Percentiles rank a stretch among this genome's conserved stretches.
phyloP scores from a whole-genome alignment of 2,113 vertebrate genomes.

The Rhynchomys soricoides region DNA sequence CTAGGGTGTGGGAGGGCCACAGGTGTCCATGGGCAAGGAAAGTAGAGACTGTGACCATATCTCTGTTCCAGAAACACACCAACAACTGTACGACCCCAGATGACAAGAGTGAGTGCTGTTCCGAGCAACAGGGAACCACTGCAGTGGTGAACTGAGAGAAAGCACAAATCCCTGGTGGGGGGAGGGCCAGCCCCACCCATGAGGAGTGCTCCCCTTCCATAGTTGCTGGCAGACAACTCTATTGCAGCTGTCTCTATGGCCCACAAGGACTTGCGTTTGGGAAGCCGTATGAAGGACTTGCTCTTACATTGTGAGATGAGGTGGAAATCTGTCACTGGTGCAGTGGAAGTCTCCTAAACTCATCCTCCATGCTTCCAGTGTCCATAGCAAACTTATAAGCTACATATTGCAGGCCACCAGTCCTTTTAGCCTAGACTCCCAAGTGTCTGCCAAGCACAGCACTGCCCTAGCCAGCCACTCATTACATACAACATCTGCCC shows the following conservation, averaged over 20 bases:
- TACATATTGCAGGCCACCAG: neutral
- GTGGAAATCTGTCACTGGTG: neutral
- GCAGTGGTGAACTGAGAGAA: neutral
- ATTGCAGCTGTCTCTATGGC: too few relatives aligned
- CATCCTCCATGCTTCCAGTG: neutral
- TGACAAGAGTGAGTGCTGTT: neutral
- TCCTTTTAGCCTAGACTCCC: neutral
- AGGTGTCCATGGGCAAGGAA: neutral
- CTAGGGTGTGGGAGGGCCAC: neutral
- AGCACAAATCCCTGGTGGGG: neutral
- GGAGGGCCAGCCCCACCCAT: neutral
- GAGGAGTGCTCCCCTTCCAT: neutral
- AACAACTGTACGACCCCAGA: neutral
- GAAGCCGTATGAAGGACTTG: neutral
- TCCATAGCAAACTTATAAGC: neutral
- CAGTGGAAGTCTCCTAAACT: neutral
- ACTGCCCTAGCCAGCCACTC: accelerated
- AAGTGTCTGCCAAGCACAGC: neutral
- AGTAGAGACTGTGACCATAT: neutral
- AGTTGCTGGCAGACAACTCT: neutral
- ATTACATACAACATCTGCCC: neutral
- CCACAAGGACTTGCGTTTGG: neutral
- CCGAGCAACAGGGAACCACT: neutral
- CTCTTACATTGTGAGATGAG: neutral
- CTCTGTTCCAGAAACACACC: neutral